These are phyloP conservation scores for Rhinogobius similis DNA, from an alignment of 2,113 vertebrate genomes.

Conservation along the genomic window DNA sequence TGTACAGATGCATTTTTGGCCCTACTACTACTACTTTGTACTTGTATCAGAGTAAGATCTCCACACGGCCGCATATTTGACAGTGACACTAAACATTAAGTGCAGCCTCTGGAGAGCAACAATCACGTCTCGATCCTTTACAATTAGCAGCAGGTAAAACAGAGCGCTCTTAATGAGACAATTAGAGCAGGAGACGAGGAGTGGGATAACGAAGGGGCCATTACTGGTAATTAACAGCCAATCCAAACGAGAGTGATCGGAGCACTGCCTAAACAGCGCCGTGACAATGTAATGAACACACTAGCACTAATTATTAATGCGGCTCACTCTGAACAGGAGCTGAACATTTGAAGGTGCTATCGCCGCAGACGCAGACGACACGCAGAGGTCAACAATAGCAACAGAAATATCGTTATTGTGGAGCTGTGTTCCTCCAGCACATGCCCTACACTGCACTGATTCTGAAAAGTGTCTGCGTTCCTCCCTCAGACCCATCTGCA, in stretches of 20 bases:
- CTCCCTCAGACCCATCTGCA: no score
- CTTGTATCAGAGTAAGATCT: no score
- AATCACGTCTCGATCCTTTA: conserved; percentile 96
- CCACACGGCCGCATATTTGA: no score
- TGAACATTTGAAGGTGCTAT: neutral
- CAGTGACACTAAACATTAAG: neutral
- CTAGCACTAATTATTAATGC: conserved; percentile 7
- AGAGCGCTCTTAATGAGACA: conserved; percentile 99
- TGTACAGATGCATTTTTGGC: no score
- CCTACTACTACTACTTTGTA: no score
- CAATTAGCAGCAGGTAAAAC: conserved; percentile 98
- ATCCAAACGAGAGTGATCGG: conserved; percentile 96
- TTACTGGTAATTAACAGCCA: conserved; percentile 99
- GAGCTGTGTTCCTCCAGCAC: no score
- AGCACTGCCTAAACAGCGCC: conserved; percentile 68
- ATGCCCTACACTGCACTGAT: no score
- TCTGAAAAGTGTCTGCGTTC: no score
- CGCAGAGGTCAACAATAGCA: neutral
- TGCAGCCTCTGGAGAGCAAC: conserved; percentile 58
- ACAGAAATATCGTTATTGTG: no score
- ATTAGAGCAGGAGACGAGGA: conserved; percentile 88
- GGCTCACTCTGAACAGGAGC: neutral
- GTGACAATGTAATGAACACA: conserved; percentile 86
- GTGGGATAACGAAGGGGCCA: conserved; percentile 91
- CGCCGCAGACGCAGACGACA: neutral